Base-by-base conservation (phyloP, 2,113 vertebrate species). In the Lagopus muta region DNA sequence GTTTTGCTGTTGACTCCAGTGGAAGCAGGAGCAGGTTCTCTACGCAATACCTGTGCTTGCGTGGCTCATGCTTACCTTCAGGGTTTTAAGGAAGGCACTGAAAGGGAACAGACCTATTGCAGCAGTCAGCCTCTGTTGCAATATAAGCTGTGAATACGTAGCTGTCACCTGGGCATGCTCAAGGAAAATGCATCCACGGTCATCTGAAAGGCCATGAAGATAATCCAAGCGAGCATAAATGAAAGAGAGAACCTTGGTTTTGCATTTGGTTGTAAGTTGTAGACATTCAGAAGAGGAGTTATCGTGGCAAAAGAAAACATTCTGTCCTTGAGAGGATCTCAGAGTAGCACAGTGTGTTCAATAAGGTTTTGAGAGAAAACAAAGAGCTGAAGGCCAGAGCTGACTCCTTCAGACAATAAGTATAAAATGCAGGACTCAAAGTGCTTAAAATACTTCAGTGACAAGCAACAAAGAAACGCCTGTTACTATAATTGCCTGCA, bases 291-390 rank as follows among this genome's bases (percentile, higher is more conserved):
- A 34, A 60, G 11, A 64, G 88, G 79, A 69, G 70, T 93, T 92
- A 91, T 57, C 38, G 57, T 47, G 88, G 86, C 76, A 78, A 90
- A 94, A 95, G 82, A 67, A 93, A 93, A 75, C 0, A 1, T 84
- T 62, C 47, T 90, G 88, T 95, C 90, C 96, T 95, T 96, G 91
- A 90, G 88, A 70, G 52, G 82, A 86, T 61, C 1, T 0, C 48
- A 62, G 80, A 81, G 86, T 38, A 96, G 79, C 58, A 62, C 76
- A 86, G 11, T 65, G 82, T 0, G 1, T 86, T 94, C 90, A 92
- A 11, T 84, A 36, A 75, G 61, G 90, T 86, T 95, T 94, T 93
- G 86, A 96, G 96, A 93, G 80, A 78, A 95, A 97, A 96, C 93
- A 96, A 91, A 95, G 91, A 81, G 88, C 83, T 93, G 90, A 88